phyloP scores from a whole-genome alignment of 2,888 invertebrate genomes.

The Cosmia pyralina region DNA sequence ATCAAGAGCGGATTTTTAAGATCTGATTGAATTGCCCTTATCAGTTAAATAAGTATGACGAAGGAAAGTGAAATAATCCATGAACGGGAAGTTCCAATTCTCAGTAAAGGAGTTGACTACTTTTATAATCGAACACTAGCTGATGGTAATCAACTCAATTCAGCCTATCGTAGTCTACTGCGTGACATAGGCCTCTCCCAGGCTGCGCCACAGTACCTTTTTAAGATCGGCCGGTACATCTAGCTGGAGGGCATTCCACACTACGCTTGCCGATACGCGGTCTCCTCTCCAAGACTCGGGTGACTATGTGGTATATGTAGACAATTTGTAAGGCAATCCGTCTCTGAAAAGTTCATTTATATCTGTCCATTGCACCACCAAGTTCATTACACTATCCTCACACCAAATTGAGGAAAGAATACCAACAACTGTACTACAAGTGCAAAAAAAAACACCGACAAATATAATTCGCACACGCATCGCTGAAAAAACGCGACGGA shows the following conservation, averaged over 20 bases:
- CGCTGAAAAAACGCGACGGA: conserved; percentile 46
- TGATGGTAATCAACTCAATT: no score
- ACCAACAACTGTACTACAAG: conserved; percentile 33
- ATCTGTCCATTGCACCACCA: conserved; percentile 17
- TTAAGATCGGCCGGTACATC: no score
- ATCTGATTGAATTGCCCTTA: not conserved
- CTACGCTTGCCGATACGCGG: no score
- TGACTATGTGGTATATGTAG: not conserved
- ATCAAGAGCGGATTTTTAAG: not conserved
- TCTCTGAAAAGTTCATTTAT: not conserved
- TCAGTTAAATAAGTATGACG: not conserved
- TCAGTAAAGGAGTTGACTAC: no score
- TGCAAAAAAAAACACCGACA: conserved; percentile 10
- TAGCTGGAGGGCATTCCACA: no score
- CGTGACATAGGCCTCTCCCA: no score
- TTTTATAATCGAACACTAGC: no score
- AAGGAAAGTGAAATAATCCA: not conserved
- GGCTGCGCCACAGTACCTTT: no score
- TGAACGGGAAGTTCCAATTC: no score
- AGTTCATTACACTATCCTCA: conserved; percentile 37
- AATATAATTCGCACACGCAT: conserved; percentile 55
- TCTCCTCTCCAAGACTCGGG: no score
- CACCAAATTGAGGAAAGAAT: conserved; percentile 29
- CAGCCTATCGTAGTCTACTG: no score
- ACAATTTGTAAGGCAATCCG: conserved; percentile 3